Conservation (phyloP, 1,140 invertebrate genomes). For the Bemisia tabaci region DNA sequence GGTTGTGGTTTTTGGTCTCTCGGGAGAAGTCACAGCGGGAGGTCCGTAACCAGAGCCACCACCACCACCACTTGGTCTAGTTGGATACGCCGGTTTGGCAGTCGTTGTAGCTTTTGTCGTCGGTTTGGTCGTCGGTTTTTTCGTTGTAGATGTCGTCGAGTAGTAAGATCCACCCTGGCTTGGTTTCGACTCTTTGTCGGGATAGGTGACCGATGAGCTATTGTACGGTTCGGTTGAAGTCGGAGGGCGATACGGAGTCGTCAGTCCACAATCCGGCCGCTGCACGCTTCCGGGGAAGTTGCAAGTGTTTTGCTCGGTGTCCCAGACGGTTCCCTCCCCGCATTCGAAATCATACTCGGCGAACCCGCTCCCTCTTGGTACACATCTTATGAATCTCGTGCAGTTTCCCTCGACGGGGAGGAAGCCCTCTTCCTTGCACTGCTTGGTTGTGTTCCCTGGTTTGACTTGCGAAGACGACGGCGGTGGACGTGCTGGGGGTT, state of each 20-base stretch:
- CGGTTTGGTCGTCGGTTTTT: conserved; percentile 12
- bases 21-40: not conserved
- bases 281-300: conserved; percentile 46
- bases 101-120: conserved; percentile 1
- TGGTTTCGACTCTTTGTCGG: not conserved
- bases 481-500: not conserved
- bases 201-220: not conserved
- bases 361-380: conserved; percentile 41
- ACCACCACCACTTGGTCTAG: not conserved
- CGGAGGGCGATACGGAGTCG: not conserved
- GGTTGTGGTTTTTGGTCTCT: not conserved
- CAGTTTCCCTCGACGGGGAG: conserved; percentile 51
- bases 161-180: conserved; percentile 5
- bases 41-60: not conserved
- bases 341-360: conserved; percentile 52
- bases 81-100: conserved; percentile 3
- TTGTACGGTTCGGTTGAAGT: not conserved
- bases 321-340: conserved; percentile 55
- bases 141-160: conserved; percentile 7
- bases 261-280: conserved; percentile 15
- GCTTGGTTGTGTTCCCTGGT: not conserved
- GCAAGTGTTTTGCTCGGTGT: conserved; percentile 45
- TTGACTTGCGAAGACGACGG: not conserved
- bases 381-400: conserved; percentile 62
- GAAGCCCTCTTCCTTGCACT: conserved; percentile 45